Conservation (phyloP, 2,113 vertebrate species). For the Panurus biarmicus region DNA sequence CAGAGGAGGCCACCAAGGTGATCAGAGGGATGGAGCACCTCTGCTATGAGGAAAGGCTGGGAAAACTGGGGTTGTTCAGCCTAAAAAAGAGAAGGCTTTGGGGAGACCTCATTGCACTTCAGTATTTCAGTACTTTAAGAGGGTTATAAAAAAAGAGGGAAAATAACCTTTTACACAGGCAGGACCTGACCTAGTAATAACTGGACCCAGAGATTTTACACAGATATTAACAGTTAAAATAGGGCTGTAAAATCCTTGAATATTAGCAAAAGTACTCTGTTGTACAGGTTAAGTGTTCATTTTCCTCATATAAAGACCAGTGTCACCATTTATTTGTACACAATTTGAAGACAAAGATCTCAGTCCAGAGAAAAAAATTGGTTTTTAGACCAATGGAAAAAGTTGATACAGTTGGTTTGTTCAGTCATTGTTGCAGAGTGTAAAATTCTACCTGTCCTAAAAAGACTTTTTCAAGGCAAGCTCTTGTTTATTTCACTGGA, state of each 20-base stretch:
- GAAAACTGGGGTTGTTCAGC: not conserved
- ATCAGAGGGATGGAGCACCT: not conserved
- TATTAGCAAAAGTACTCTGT: rapidly evolving
- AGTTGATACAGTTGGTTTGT: not conserved
- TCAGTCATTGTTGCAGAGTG: not conserved
- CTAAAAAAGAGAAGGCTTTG: not conserved
- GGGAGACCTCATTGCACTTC: not conserved
- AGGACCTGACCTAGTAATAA: not conserved
- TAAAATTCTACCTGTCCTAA: not conserved
- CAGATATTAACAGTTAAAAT: not conserved
- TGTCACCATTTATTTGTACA: not conserved
- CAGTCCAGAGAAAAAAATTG: not conserved
- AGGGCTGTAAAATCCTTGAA: not conserved
- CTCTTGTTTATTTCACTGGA: not conserved
- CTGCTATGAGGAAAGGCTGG: not conserved
- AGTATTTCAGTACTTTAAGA: not conserved
- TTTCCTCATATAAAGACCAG: not conserved
- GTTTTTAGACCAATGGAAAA: not conserved
- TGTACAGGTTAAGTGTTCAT: not conserved
- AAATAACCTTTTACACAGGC: not conserved
- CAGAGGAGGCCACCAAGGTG: not conserved
- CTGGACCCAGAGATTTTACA: not conserved
- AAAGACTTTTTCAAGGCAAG: not conserved
- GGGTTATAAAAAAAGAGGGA: not conserved
- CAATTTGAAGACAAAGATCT: not conserved